Evolutionary conservation across 2,797 vertebrate genomes (phyloP), one percentile per base, ranked within the genome.

Genomic region (Diglossa cyanea): DNA sequence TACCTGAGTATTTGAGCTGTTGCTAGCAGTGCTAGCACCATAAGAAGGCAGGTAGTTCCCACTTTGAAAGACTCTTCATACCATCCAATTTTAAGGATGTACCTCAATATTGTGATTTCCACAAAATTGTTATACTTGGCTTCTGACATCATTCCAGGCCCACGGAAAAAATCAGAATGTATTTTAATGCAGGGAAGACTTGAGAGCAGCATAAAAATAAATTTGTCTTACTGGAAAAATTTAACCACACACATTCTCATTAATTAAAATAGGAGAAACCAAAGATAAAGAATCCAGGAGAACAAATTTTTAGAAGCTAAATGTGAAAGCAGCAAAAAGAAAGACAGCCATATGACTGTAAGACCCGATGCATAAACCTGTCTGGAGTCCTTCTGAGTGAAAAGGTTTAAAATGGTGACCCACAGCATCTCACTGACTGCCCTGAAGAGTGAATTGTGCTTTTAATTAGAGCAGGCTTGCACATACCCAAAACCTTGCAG

Each of bases 311-410:
- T 66, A n/a, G 60, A 81, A 80, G 10, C 4, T 67, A 39, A 55
- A 58, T 61, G 50, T 67, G 78, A 81, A 81, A 70, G 44, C n/a
- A 61, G 18, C 47, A 76, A 66, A 80, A 70, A 40, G 42, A 62
- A 63, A 63, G 44, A 57, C 47, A 76, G 30, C 20, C 18, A 58
- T 74, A 0, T 17, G 77, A 44, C 30, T 84, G 40, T 48, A n/a
- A 42, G 9, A 30, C 3, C 63, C 26, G 30, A 54, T 81, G 51
- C 68, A 77, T 45, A 86, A 80, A 44, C 30, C 45, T 78, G 50
- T 47, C 53, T 91, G 82, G 82, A 82, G 90, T 90, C 77, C 45
- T 96, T 91, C 89, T 58, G 54, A 68, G 54, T 37, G 33, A 58
- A 79, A 91, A 58, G 11, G 4, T 47, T 84, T 53, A 7, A 94